Evolutionary conservation across 1,140 invertebrate species (phyloP), one percentile per base, ranked within the genome.

Genomic region (Pseudomyrmex sp.): DNA sequence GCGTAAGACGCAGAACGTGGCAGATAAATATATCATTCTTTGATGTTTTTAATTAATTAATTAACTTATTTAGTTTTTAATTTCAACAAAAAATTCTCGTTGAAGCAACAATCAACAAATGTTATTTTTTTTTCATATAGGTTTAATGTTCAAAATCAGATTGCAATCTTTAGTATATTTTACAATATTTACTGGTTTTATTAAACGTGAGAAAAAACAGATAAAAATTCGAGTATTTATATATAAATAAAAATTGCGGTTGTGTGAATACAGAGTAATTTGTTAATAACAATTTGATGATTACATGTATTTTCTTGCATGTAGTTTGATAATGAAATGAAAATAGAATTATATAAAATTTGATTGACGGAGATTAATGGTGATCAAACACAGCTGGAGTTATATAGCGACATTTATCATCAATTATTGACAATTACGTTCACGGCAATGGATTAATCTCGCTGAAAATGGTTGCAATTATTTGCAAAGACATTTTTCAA

Each of bases 301-400:
- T 80, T 72, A 35, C 35, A 35, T 7, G 20, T 59, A 58, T 70
- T 52, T 80, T 70, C 23, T 59, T 59, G 76, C n/a, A 46, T 58
- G 15, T 48, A 18, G 44, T 18, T n/a, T 18, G n/a, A 58, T 52
- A 44, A 18, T 18, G 44, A n/a, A 48, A 72, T 80, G 76, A 80
- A 80, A 80, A 61, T 80, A 79, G 76, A 48, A 79, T 59, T 59
- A 52, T 48, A 69, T 56, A 46, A 35, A 48, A 18, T 13, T 58
- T 79, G 76, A 79, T 79, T 79, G 48, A 79, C 52, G 50, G 4
- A 15, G 61, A 77, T 77, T 59, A 79, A 70, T 70, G 66, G 48
- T n/a, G 26, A 65, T 18, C 26, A 18, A 58, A 20, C 48, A 58
- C 52, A 56, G 58, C 70, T 70, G 35, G 52, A 79, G 54, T 70